These are phyloP conservation scores for Bagarius yarrelli DNA, from an alignment of 2,113 vertebrate genomes.

Conservation along the genomic window DNA sequence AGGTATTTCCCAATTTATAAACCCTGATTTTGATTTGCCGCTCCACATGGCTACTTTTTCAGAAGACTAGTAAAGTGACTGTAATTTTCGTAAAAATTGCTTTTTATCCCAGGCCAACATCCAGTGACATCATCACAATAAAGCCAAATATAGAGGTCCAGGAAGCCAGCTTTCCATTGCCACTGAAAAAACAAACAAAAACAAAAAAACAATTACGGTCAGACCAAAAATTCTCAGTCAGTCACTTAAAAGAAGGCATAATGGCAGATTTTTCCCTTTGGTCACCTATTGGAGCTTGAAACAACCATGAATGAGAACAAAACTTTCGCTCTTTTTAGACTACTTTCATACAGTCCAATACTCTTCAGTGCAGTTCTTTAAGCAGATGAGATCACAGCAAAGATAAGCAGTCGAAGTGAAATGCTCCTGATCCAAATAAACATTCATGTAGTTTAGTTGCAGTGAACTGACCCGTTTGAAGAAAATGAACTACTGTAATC, in stretches of 20 bases:
- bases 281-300: neutral
- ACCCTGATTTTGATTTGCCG: conserved; percentile 4
- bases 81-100: neutral
- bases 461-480: neutral
- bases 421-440: neutral
- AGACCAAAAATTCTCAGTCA: neutral
- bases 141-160: conserved; percentile 92
- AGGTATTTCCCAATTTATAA: neutral
- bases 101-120: conserved; percentile 87
- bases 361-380: neutral
- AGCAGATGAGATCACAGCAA: neutral
- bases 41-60: conserved; percentile 55
- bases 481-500: neutral
- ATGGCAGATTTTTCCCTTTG: neutral
- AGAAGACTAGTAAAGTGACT: conserved; percentile 1
- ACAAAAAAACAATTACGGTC: neutral
- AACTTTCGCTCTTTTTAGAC: neutral
- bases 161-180: conserved; percentile 91
- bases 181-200: conserved; percentile 67
- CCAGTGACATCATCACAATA: conserved; percentile 97
- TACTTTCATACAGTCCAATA: neutral
- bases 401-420: neutral
- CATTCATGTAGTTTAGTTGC: neutral
- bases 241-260: neutral
- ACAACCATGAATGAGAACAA: neutral